Percentiles rank a stretch among this genome's conserved stretches.
Evolutionary conservation across 2,797 vertebrate genomes (phyloP).

Genomic region (Denticeps clupeoides): DNA sequence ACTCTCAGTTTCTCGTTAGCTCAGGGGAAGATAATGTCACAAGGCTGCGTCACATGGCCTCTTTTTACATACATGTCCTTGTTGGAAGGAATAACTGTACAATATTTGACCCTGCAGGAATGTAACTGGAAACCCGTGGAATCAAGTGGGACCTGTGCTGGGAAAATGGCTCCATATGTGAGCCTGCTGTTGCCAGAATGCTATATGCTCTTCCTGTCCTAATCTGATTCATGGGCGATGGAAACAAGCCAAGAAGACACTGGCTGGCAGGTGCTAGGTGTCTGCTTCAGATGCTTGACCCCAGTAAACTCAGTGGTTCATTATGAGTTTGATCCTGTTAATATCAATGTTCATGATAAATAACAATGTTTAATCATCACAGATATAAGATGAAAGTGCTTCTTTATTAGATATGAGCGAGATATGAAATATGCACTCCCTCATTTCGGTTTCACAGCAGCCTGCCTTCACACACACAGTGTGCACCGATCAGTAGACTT

Average conservation of each 20-base stretch:
- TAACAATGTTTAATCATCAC: too few relatives aligned
- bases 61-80: too few relatives aligned
- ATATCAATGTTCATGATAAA: too few relatives aligned
- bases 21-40: too few relatives aligned
- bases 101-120: background rate
- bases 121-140: background rate
- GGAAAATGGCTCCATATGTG: background rate
- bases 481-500: too few relatives aligned
- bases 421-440: slow-evolving; percentile 24
- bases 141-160: too few relatives aligned
- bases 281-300: background rate
- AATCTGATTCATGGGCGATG: background rate
- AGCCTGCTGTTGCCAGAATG: background rate
- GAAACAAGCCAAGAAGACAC: background rate
- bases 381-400: slow-evolving; percentile 3
- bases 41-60: too few relatives aligned
- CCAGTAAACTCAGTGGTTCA: background rate
- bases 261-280: background rate
- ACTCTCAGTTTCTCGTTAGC: too few relatives aligned
- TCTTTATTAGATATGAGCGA: too few relatives aligned
- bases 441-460: too few relatives aligned
- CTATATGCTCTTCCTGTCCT: background rate
- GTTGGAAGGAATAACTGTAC: background rate
- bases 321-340: too few relatives aligned
- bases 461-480: too few relatives aligned